Evolutionary conservation across 1,140 invertebrate species (phyloP), one percentile per base, ranked within the genome.

Genomic region (Aphelenchoides fujianensis): DNA sequence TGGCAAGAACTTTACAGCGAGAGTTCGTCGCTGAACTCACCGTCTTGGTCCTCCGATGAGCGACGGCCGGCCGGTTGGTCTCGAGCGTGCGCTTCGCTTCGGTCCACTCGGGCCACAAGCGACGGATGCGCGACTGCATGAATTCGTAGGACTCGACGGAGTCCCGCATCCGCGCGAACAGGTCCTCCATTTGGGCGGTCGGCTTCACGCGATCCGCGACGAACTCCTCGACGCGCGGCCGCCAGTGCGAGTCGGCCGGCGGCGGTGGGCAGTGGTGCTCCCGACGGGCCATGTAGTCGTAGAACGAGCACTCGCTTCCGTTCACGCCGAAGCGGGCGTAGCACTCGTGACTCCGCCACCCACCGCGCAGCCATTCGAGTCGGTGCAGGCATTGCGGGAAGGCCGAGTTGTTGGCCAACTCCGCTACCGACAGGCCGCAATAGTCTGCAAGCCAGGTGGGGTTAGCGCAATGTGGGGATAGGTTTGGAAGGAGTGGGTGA

Each of bases 211-310:
- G 16, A 30, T 72, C 66, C 16, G 23, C n/a, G 9, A 2, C 23
- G 27, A 19, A 69, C 9, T 71, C 3, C 61, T 71, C 16, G 16
- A 2, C 9, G 12, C n/a, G 12, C 16, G 32, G 67, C 28, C 32
- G 66, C 72, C 71, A 27, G n/a, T n/a, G n/a, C n/a, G n/a, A n/a
- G n/a, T n/a, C n/a, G 53, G 71, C 31, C 2, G 30, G 5, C 71
- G 27, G 5, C n/a, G n/a, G n/a, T 19, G 76, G 77, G 71, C 77
- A 79, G 55, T 76, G 69, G 3, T 67, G 41, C 67, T 82, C 75
- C 64, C 85, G 84, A 78, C 85, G 83, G 78, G 85, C 86, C 1
- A 86, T 73, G 64, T 86, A 87, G 78, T 84, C 81, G 3, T 85
- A 78, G 71, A 85, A 83, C 3, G 85, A 86, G 68, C 86, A 86